phyloP scores from a whole-genome alignment of 1,140 invertebrate genomes.

The Penaeus japonicus region DNA sequence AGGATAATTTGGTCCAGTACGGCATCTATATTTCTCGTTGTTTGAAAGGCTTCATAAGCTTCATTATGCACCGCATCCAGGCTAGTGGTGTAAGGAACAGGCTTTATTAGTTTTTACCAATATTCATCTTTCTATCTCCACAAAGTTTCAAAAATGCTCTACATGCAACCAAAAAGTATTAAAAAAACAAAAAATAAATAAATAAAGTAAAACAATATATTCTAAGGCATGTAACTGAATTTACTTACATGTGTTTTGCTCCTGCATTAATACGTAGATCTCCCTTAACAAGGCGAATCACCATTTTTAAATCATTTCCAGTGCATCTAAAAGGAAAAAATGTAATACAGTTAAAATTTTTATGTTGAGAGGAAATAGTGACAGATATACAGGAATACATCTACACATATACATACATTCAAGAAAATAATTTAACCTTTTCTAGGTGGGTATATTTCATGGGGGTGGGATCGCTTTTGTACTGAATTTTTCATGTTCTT shows the following conservation, averaged over 20 bases:
- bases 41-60: slow-evolving; percentile 87
- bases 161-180: background rate
- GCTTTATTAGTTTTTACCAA: too few species aligned
- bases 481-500: too few species aligned
- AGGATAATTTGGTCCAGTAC: slow-evolving; percentile 74
- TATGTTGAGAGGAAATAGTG: background rate
- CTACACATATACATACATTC: too few species aligned
- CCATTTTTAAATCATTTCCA: slow-evolving; percentile 81
- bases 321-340: too few species aligned
- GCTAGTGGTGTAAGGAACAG: background rate
- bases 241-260: slow-evolving; percentile 80
- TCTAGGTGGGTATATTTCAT: too few species aligned
- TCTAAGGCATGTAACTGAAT: too few species aligned
- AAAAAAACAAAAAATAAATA: too few species aligned
- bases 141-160: background rate
- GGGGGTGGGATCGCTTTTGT: too few species aligned
- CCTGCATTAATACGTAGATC: slow-evolving; percentile 92
- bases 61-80: slow-evolving; percentile 82
- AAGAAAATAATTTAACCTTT: background rate
- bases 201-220: too few species aligned
- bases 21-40: slow-evolving; percentile 78
- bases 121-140: background rate
- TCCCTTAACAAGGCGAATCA: slow-evolving; percentile 87
- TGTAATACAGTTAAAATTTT: slow-evolving; percentile 74
- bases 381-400: background rate